Evolutionary conservation across 2,113 vertebrate species (phyloP).

Genomic region (Plecturocebus donacophilus): DNA sequence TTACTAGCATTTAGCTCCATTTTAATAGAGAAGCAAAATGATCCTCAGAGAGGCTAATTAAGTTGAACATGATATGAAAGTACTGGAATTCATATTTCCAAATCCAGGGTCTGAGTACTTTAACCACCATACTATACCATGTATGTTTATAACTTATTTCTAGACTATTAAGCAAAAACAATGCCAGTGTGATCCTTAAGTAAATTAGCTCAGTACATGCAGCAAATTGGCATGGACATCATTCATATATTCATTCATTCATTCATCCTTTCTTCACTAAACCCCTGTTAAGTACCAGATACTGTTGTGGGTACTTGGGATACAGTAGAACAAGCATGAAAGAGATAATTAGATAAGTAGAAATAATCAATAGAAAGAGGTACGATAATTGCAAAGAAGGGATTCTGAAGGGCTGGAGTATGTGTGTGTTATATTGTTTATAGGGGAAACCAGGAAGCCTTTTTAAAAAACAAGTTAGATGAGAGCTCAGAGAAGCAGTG

Average conservation of each 20-base stretch:
- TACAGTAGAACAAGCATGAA: not conserved
- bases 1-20: not conserved
- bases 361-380: not conserved
- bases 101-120: not conserved
- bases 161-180: not conserved
- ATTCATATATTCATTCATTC: not conserved
- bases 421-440: fast-evolving
- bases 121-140: not conserved
- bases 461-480: not conserved
- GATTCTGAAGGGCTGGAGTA: not conserved
- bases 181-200: not conserved
- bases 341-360: not conserved
- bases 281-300: not conserved
- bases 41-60: constrained; percentile 30
- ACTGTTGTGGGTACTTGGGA: not conserved
- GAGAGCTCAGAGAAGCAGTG: not conserved
- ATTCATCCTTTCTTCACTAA: not conserved
- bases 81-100: not conserved
- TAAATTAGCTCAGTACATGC: not conserved
- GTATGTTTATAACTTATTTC: not conserved
- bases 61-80: not conserved
- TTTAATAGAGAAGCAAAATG: constrained; percentile 44
- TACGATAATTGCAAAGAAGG: not conserved
- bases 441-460: not conserved
- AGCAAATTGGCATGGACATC: not conserved